Evolutionary conservation across 2,888 invertebrate genomes (phyloP).

Genomic region (Tubiluchus corallicola): DNA sequence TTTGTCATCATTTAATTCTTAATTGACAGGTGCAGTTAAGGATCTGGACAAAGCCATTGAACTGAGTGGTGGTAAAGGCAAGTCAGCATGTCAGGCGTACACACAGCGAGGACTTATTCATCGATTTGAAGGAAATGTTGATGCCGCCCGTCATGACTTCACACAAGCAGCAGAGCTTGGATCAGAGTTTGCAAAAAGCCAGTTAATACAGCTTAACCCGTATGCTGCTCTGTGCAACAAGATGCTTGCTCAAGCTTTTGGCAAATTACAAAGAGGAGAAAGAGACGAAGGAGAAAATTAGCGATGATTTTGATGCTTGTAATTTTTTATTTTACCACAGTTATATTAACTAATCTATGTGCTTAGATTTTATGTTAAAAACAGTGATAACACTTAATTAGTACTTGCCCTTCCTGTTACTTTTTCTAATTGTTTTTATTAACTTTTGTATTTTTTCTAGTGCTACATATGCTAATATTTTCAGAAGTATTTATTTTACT

Average conservation of each 20-base stretch:
- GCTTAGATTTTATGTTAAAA: too few species aligned
- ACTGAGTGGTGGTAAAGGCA: constrained; percentile 41
- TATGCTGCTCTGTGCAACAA: constrained; percentile 89
- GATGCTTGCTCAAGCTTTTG: constrained; percentile 65
- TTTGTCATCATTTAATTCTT: constrained; percentile 7
- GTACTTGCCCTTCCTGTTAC: too few species aligned
- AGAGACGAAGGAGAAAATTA: constrained; percentile 1
- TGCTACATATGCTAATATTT: too few species aligned
- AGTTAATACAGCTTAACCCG: constrained; percentile 67
- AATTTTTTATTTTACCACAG: too few species aligned
- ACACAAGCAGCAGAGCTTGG: constrained; percentile 58
- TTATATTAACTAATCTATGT: too few species aligned
- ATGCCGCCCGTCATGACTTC: constrained; percentile 54
- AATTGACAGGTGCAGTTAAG: constrained; percentile 37
- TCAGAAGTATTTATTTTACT: too few species aligned
- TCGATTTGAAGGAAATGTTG: constrained; percentile 44
- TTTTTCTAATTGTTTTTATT: too few species aligned
- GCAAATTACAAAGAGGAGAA: constrained; percentile 21
- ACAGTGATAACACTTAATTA: too few species aligned
- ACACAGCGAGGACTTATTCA: constrained; percentile 65
- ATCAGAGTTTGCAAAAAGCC: constrained; percentile 66
- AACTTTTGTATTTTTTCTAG: too few species aligned
- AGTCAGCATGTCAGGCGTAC: constrained; percentile 50
- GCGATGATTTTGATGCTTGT: too few species aligned
- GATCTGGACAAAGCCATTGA: constrained; percentile 56